Conservation (phyloP, 1,140 invertebrate species). For the Subanguina moxae region DNA sequence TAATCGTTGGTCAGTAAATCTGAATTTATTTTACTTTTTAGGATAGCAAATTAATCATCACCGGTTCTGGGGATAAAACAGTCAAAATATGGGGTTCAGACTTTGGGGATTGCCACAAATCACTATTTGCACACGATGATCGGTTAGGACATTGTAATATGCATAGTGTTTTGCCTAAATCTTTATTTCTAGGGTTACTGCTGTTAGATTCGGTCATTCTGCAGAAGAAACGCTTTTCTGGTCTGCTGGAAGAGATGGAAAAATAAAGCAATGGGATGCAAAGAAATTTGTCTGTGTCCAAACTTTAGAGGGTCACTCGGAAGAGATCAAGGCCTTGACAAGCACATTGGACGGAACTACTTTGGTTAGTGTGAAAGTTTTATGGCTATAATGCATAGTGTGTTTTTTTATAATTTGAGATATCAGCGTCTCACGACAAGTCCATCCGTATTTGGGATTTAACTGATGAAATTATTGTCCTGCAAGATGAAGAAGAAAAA, state of each 20-base stretch:
- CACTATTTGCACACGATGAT: conserved; percentile 81
- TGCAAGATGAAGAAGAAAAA: conserved; percentile 82
- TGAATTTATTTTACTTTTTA: conserved; percentile 58
- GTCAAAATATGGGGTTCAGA: conserved; percentile 97
- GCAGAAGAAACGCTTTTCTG: conserved; percentile 83
- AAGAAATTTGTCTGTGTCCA: conserved; percentile 73
- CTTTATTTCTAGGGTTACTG: conserved; percentile 70
- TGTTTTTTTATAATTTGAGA: conserved; percentile 64
- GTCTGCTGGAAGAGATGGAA: conserved; percentile 83
- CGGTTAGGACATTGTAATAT: conserved; percentile 55
- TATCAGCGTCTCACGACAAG: conserved; percentile 80
- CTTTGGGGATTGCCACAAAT: conserved; percentile 84
- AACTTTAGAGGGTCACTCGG: conserved; percentile 67
- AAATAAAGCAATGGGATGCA: conserved; percentile 82
- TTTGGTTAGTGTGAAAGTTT: conserved; percentile 37
- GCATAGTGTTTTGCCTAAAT: not conserved
- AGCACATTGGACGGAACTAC: conserved; percentile 31
- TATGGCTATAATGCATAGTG: too few relatives aligned
- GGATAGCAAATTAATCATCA: conserved; percentile 81
- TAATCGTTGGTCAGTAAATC: not conserved
- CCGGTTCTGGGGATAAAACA: conserved; percentile 88
- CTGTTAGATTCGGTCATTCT: conserved; percentile 74
- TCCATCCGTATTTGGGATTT: conserved; percentile 81
- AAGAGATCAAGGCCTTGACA: conserved; percentile 46
- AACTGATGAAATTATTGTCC: conserved; percentile 79